Base-by-base conservation (phyloP, 2,113 vertebrate species). In the Perccottus glenii region DNA sequence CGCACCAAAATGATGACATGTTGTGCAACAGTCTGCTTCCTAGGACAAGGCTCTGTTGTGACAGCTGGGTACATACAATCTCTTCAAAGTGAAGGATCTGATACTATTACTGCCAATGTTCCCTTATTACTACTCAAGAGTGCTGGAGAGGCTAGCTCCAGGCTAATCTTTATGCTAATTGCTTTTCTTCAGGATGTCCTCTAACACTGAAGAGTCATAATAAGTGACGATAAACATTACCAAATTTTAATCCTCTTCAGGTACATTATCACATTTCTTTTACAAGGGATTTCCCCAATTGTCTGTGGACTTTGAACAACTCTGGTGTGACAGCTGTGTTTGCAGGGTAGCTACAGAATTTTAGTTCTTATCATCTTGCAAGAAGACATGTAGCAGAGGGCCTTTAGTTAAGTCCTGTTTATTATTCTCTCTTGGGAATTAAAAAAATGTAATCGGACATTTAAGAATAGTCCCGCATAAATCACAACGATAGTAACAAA, bases 91-190 rank as follows among this genome's bases (percentile, higher is more conserved):
- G 60, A 82, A 46, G 59, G 71, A 78, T 75, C 58, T 77, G 83
- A 75, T 77, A 60, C 60, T 60, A 35, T 78, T 78, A 76, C 52
- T 62, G 61, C 46, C 45, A 63, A 62, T 67, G 60, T 46, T 70
- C 63, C 42, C 57, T 49, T 4, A 57, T 64, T 73, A 78, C 78
- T 73, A 69, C 52, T 71, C 57, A 62, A 38, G 46, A 46, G 33
- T 71, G 64, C 48, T 43, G n/a, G 27, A 72, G 42, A 76, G 38
- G 16, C 48, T 58, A 52, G 65, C 62, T 71, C 27, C 3, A 14
- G 49, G 80, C 71, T 75, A 71, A 77, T 74, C 58, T 70, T 75
- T 61, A 87, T 77, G 77, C 70, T 70, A 78, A 86, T 77, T 73
- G 48, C 55, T 65, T 77, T 87, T 73, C 57, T 78, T 68, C 52